These are phyloP conservation scores for Cantharis lateralis DNA, from an alignment of 2,888 invertebrate genomes.

Conservation along the genomic window DNA sequence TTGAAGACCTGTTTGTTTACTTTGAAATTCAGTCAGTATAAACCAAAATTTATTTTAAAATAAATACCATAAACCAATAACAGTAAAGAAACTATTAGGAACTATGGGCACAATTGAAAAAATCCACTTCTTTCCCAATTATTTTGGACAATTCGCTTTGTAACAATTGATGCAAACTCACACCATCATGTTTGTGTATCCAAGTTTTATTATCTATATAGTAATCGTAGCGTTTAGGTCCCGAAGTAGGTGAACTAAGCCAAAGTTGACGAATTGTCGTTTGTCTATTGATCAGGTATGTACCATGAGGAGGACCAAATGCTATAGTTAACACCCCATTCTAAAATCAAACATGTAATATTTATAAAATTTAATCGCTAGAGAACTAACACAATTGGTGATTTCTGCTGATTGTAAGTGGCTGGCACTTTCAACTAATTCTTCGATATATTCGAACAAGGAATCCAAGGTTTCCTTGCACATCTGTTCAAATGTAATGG, in stretches of 20 bases:
- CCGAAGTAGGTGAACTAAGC: conserved; percentile 94
- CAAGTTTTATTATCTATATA: conserved; percentile 64
- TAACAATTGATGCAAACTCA: conserved; percentile 78
- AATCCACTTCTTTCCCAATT: conserved; percentile 63
- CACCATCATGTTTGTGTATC: conserved; percentile 88
- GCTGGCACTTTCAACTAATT: conserved; percentile 70
- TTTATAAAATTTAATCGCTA: not conserved
- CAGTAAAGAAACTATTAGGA: conserved; percentile 40
- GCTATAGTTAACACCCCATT: conserved; percentile 88
- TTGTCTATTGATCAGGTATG: conserved; percentile 97
- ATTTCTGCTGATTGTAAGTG: conserved; percentile 78
- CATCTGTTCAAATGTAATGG: conserved; percentile 69
- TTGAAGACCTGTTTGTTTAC: no score
- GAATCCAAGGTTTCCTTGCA: conserved; percentile 88
- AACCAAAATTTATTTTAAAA: conserved; percentile 31
- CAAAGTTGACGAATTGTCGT: conserved; percentile 97
- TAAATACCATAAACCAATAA: conserved; percentile 40
- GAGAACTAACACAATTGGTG: conserved; percentile 71
- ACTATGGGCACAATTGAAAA: conserved; percentile 62
- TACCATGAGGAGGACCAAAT: conserved; percentile 75
- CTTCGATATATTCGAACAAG: conserved; percentile 86
- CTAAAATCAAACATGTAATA: conserved; percentile 58
- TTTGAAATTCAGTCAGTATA: no score
- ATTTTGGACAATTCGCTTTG: conserved; percentile 80
- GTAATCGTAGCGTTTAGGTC: conserved; percentile 91